phyloP scores from a whole-genome alignment of 2,888 invertebrate genomes.

The Scaptomyza caliginosa region DNA sequence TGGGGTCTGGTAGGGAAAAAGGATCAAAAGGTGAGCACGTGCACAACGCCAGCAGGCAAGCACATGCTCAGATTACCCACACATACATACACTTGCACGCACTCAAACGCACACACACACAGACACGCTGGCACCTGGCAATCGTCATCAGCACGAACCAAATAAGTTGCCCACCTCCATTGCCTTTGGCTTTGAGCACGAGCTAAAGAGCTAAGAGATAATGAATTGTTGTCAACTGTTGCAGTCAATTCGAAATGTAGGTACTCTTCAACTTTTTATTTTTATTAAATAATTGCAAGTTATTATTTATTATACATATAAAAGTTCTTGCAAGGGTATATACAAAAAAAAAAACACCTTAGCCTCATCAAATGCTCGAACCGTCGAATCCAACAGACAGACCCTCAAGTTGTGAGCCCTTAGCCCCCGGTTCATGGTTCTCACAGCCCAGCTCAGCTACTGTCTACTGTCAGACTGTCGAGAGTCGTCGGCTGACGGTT shows the following conservation, averaged over 20 bases:
- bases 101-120: conserved; percentile 20
- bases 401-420: conserved; percentile 31
- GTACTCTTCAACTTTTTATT: not conserved
- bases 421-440: conserved; percentile 32
- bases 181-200: conserved; percentile 30
- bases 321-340: conserved; percentile 4
- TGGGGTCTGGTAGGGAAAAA: conserved; percentile 56
- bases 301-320: conserved; percentile 4
- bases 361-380: not conserved
- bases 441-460: too few relatives aligned
- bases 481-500: not conserved
- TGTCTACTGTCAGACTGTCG: conserved; percentile 14
- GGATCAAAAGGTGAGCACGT: conserved; percentile 70
- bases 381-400: conserved; percentile 13
- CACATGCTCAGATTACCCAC: conserved; percentile 15
- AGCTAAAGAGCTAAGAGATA: conserved; percentile 10
- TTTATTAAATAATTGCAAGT: not conserved
- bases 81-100: not conserved
- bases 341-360: not conserved
- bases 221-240: not conserved
- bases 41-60: conserved; percentile 48
- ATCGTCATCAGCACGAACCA: conserved; percentile 35
- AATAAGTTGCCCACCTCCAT: conserved; percentile 32
- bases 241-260: not conserved
- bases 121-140: conserved; percentile 23